These are phyloP conservation scores for Pelosia muscerda DNA, from an alignment of 2,888 invertebrate genomes.

Conservation along the genomic window DNA sequence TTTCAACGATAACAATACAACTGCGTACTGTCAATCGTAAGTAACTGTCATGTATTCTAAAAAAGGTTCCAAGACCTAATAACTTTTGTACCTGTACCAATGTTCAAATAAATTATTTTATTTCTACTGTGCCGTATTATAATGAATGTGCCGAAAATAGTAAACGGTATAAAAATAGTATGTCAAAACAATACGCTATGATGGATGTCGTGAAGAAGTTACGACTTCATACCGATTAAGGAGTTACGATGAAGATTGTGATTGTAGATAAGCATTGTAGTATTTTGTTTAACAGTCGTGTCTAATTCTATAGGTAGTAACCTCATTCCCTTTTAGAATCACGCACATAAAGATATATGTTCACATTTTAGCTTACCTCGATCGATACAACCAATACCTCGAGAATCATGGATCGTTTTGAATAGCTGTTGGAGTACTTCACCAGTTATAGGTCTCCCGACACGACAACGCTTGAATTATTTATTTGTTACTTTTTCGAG, in stretches of 20 bases:
- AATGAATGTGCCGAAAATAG: constrained; percentile 46
- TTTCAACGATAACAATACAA: not conserved
- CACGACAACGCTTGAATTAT: too few species aligned
- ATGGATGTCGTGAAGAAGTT: constrained; percentile 32
- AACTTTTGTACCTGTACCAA: constrained; percentile 26
- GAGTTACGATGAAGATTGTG: constrained; percentile 36
- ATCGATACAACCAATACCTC: too few species aligned
- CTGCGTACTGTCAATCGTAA: not conserved
- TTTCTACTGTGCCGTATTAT: constrained; percentile 25
- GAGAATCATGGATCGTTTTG: too few species aligned
- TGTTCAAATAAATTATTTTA: constrained; percentile 32
- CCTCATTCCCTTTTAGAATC: constrained; percentile 1
- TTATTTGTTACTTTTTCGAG: too few species aligned
- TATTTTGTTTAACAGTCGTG: constrained; percentile 19
- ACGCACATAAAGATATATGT: not conserved
- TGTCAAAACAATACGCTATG: constrained; percentile 35
- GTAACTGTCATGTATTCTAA: not conserved
- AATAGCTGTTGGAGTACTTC: too few species aligned
- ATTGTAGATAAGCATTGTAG: constrained; percentile 34
- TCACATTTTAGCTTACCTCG: constrained; percentile 12
- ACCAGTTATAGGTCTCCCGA: too few species aligned
- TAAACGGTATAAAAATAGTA: constrained; percentile 30
- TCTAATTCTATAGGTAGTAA: constrained; percentile 6
- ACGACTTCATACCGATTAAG: constrained; percentile 34
- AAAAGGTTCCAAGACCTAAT: constrained; percentile 10